phyloP scores from a whole-genome alignment of 2,797 vertebrate genomes.

The Etheostoma nigrum region DNA sequence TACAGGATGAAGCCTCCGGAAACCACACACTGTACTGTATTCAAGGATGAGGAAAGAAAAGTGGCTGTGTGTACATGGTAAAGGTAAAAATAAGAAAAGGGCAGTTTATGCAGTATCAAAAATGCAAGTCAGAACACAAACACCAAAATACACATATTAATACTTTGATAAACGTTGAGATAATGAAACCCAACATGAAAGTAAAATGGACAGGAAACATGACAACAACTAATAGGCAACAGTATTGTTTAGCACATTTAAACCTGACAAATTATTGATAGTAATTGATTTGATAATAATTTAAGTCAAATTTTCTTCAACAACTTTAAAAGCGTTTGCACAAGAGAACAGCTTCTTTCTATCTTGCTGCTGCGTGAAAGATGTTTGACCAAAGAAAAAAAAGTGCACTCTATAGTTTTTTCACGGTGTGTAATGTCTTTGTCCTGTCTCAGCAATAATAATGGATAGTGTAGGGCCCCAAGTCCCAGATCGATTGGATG shows the following conservation, averaged over 20 bases:
- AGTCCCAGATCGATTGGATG: slow-evolving; percentile 10
- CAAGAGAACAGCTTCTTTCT: not conserved
- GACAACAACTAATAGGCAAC: not conserved
- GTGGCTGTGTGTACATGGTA: no score
- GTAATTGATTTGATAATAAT: not conserved
- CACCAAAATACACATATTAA: not conserved
- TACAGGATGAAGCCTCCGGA: slow-evolving; percentile 36
- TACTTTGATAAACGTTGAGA: not conserved
- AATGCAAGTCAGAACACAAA: not conserved
- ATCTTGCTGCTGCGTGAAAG: slow-evolving; percentile 3
- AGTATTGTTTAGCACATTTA: not conserved
- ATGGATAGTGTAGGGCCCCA: not conserved
- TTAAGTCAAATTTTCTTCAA: not conserved
- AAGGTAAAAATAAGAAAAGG: no score
- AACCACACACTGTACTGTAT: slow-evolving; percentile 16
- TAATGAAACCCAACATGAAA: not conserved
- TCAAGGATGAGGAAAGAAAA: not conserved
- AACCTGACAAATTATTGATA: not conserved
- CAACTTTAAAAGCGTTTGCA: slow-evolving; percentile 1
- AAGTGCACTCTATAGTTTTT: not conserved
- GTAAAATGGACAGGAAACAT: not conserved
- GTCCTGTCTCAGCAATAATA: slow-evolving; percentile 36
- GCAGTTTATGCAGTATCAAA: not conserved
- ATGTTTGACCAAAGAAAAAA: slow-evolving; percentile 10
- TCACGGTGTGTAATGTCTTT: slow-evolving; percentile 20